phyloP scores from a whole-genome alignment of 2,113 vertebrate genomes.

The Brachyhypopomus occidentalis region DNA sequence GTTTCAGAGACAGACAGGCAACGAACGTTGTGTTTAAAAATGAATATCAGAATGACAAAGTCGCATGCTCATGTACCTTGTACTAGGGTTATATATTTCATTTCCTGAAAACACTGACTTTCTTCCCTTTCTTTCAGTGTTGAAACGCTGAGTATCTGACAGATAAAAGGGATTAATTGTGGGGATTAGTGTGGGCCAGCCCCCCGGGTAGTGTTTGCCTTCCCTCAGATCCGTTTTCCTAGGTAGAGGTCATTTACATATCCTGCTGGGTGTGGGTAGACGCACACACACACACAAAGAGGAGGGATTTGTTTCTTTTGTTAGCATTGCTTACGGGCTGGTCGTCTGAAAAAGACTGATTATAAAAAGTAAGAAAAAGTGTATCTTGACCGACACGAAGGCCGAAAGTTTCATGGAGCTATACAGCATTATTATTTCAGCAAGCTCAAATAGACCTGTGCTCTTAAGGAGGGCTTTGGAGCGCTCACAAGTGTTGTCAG shows the following conservation, averaged over 20 bases:
- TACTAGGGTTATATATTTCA: neutral
- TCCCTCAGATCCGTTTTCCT: constrained; percentile 50
- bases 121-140: neutral
- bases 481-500: no score
- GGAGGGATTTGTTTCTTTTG: constrained; percentile 8
- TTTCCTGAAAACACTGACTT: neutral
- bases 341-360: constrained; percentile 10
- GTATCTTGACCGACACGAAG: neutral
- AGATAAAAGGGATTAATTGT: neutral
- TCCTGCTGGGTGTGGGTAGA: constrained; percentile 49
- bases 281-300: neutral
- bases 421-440: no score
- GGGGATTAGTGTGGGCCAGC: constrained; percentile 10
- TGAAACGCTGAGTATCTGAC: neutral
- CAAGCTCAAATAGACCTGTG: no score
- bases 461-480: no score
- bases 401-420: neutral
- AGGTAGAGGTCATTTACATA: constrained; percentile 52
- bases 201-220: constrained; percentile 30
- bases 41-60: neutral
- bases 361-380: neutral
- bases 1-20: neutral
- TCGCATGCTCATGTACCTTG: neutral
- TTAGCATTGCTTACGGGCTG: constrained; percentile 2
- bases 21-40: neutral